Conservation (phyloP, 2,888 invertebrate species). For the Cephus sareptanus region DNA sequence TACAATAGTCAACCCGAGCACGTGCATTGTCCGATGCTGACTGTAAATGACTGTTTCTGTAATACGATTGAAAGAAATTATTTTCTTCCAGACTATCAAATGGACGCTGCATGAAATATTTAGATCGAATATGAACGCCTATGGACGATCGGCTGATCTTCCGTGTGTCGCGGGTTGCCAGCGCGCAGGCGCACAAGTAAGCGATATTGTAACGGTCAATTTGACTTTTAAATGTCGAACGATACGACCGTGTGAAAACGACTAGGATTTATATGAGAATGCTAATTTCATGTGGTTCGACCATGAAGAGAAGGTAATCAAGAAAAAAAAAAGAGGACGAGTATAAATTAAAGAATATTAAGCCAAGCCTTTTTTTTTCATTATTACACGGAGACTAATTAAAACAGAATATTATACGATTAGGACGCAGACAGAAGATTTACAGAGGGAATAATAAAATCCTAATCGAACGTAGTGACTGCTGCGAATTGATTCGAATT, state of each 20-base stretch:
- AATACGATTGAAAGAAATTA: background rate
- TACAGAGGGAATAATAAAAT: background rate
- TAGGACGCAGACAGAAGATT: background rate
- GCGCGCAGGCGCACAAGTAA: background rate
- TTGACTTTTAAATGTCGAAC: background rate
- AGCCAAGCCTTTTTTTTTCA: background rate
- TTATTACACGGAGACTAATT: background rate
- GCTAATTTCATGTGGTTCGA: background rate
- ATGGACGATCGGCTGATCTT: background rate
- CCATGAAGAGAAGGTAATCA: background rate
- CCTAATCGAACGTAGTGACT: background rate
- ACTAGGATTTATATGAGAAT: background rate
- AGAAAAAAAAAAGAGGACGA: background rate
- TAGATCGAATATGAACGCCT: background rate
- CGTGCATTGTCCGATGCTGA: background rate
- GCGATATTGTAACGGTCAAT: background rate
- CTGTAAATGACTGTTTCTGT: background rate
- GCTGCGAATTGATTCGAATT: background rate
- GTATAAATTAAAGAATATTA: background rate
- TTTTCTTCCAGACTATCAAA: background rate
- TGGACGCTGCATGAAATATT: too few relatives aligned
- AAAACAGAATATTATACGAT: background rate
- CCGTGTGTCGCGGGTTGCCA: background rate
- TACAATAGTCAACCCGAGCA: background rate
- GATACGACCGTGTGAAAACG: background rate